phyloP scores from a whole-genome alignment of 2,888 invertebrate species.

The Diadegma fenestrale region DNA sequence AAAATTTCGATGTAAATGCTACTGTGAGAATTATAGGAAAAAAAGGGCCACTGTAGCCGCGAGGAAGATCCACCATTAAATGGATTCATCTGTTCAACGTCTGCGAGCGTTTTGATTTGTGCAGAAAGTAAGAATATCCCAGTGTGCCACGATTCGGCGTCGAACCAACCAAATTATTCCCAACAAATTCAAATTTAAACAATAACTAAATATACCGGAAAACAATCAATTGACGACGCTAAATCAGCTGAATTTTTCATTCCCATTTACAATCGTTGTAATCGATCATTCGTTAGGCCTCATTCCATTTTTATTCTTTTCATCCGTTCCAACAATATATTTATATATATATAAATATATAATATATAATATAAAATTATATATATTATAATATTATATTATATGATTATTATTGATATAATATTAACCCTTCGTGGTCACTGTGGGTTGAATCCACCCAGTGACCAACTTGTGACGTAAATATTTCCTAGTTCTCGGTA shows the following conservation, averaged over 20 bases:
- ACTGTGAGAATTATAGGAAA: conserved; percentile 60
- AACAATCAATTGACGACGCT: neutral
- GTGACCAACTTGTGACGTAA: no score
- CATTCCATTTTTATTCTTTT: conserved; percentile 11
- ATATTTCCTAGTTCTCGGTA: no score
- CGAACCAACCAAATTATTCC: neutral
- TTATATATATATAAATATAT: neutral
- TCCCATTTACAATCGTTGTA: no score
- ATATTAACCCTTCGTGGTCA: no score
- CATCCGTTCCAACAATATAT: neutral
- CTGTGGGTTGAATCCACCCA: no score
- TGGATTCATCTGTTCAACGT: conserved; percentile 74
- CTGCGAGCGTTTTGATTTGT: conserved; percentile 83
- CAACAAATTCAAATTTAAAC: conserved; percentile 7
- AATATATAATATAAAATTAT: no score
- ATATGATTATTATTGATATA: no score
- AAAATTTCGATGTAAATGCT: conserved; percentile 47
- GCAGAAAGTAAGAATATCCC: conserved; percentile 82
- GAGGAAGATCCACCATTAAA: conserved; percentile 58
- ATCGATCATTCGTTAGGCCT: neutral
- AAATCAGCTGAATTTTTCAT: no score
- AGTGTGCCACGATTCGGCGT: conserved; percentile 60
- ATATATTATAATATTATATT: no score
- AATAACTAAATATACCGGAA: conserved; percentile 23
- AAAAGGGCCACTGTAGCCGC: conserved; percentile 57